phyloP scores from a whole-genome alignment of 1,140 invertebrate species.

The Bilobella aurantiaca region DNA sequence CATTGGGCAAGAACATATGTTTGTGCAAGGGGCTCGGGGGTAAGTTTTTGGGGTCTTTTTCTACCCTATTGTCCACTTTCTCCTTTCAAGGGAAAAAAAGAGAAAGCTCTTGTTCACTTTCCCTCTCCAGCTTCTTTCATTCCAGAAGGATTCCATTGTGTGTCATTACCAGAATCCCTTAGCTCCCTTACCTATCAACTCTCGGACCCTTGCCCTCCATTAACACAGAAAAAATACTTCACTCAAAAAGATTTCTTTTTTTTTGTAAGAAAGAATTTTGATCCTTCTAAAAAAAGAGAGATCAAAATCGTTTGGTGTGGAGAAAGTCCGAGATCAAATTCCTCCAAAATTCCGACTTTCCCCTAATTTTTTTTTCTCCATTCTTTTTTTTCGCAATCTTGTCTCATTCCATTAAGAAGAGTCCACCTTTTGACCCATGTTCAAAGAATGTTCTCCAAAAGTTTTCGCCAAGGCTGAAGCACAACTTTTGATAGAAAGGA shows the following conservation, averaged over 20 bases:
- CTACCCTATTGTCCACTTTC: neutral
- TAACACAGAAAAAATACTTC: neutral
- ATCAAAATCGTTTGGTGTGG: too few relatives aligned
- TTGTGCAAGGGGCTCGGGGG: neutral
- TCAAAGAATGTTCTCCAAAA: too few relatives aligned
- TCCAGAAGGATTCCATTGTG: neutral
- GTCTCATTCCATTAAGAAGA: too few relatives aligned
- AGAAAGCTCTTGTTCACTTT: neutral
- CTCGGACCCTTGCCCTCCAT: neutral
- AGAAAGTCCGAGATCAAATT: too few relatives aligned
- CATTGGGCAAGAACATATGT: neutral
- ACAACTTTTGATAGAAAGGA: neutral
- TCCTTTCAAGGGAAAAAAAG: neutral
- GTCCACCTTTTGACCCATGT: too few relatives aligned
- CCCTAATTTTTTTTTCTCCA: too few relatives aligned
- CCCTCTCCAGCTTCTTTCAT: neutral
- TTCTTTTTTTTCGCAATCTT: too few relatives aligned
- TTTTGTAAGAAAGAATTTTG: neutral
- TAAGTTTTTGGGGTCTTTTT: neutral
- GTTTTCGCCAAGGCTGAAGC: too few relatives aligned
- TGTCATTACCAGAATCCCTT: conserved; percentile 7
- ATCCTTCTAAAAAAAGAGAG: neutral
- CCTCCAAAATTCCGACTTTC: too few relatives aligned
- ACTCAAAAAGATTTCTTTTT: neutral
- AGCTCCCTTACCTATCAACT: conserved; percentile 1